Percentiles rank a stretch among this genome's conserved stretches.
phyloP scores from a whole-genome alignment of 2,797 vertebrate genomes.

The Acestrorhynchus altus region DNA sequence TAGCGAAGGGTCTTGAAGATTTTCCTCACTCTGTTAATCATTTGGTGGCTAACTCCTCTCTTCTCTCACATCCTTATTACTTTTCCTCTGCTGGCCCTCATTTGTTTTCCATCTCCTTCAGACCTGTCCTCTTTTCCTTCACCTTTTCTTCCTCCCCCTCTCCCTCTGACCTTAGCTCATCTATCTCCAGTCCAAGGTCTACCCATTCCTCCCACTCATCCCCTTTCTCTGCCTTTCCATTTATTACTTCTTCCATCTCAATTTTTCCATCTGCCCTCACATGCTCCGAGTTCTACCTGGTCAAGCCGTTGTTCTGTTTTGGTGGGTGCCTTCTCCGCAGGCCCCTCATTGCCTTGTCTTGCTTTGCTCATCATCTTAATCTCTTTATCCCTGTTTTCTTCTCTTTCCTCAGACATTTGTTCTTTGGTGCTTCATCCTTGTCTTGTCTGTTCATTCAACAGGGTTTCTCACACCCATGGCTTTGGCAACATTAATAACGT shows the following conservation, averaged over 20 bases:
- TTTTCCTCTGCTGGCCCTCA: conserved; percentile 44
- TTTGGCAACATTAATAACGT: conserved; percentile 38
- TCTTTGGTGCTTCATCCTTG: conserved; percentile 19
- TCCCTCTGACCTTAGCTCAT: conserved; percentile 55
- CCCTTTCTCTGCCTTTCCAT: conserved; percentile 53
- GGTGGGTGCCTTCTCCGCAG: not conserved
- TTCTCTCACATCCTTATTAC: conserved; percentile 23
- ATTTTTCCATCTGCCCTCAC: conserved; percentile 52
- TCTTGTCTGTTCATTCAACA: not conserved
- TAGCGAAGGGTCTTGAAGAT: conserved; percentile 17
- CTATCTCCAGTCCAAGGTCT: conserved; percentile 52
- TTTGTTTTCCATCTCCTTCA: conserved; percentile 55
- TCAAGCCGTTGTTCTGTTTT: conserved; percentile 20
- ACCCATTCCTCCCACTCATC: conserved; percentile 55
- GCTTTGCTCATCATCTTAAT: conserved; percentile 15
- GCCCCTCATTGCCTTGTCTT: conserved; percentile 44
- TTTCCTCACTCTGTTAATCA: conserved; percentile 47
- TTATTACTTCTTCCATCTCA: conserved; percentile 52
- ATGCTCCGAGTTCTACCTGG: conserved; percentile 40
- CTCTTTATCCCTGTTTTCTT: conserved; percentile 16
- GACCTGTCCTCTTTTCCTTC: conserved; percentile 45
- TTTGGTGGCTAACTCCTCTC: conserved; percentile 39
- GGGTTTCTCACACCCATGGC: conserved; percentile 37
- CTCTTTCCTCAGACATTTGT: conserved; percentile 5
- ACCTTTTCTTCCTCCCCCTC: conserved; percentile 49